Evolutionary conservation across 2,797 vertebrate species (phyloP).

Genomic region (Spondyliosoma cantharus): DNA sequence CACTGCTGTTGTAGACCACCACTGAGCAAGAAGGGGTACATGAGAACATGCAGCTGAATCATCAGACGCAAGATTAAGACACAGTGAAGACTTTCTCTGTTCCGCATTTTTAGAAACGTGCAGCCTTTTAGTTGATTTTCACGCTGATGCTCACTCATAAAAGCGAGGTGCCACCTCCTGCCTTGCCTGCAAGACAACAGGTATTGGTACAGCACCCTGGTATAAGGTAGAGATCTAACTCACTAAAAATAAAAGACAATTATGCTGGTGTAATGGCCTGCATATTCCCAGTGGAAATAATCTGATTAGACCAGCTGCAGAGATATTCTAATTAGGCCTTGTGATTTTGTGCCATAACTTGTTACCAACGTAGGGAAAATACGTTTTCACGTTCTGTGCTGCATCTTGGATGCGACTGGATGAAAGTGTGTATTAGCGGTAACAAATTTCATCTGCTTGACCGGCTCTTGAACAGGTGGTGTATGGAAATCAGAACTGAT

Average conservation of each 20-base stretch:
- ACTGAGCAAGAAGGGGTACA: not conserved
- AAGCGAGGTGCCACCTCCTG: conserved; percentile 12
- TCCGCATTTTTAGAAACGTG: not conserved
- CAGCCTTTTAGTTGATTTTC: not conserved
- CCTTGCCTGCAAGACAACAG: conserved; percentile 44
- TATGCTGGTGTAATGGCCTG: conserved; percentile 82
- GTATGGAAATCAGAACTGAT: not conserved
- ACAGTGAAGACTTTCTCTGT: not conserved
- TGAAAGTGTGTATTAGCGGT: not conserved
- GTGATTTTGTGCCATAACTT: conserved; percentile 58
- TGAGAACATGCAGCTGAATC: conserved; percentile 9
- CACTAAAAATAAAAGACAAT: conserved; percentile 89
- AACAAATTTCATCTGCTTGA: not conserved
- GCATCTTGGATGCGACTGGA: conserved; percentile 12
- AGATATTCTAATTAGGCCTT: conserved; percentile 81
- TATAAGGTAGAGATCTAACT: conserved; percentile 76
- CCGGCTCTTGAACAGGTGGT: not conserved
- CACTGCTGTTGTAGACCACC: not conserved
- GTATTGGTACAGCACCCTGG: conserved; percentile 50
- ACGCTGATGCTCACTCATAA: not conserved
- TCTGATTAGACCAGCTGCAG: conserved; percentile 81
- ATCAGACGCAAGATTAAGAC: not conserved
- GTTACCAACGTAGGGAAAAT: conserved; percentile 49
- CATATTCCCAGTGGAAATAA: conserved; percentile 79
- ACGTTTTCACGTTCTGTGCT: conserved; percentile 24